Evolutionary conservation across 2,797 vertebrate genomes (phyloP).

Genomic region (Clarias platycephalus): DNA sequence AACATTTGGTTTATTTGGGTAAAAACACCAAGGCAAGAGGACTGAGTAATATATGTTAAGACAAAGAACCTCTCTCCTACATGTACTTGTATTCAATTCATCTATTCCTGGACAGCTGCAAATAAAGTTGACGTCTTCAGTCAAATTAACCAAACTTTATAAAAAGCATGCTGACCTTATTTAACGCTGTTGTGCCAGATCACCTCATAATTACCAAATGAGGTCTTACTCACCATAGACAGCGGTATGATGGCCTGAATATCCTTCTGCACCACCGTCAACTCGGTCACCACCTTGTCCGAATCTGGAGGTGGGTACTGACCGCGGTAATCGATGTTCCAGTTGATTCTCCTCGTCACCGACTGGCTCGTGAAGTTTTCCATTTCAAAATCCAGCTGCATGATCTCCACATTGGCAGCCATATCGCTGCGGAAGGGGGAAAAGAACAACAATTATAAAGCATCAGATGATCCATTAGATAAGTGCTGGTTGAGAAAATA

Average conservation of each 20-base stretch:
- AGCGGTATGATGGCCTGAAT: conserved; percentile 94
- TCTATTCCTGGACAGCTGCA: conserved; percentile 1
- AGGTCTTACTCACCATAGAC: conserved; percentile 84
- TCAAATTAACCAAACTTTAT: background rate
- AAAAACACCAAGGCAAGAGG: conserved; percentile 5
- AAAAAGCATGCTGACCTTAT: background rate
- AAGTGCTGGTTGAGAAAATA: conserved; percentile 32
- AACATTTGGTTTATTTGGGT: background rate
- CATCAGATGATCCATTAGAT: background rate
- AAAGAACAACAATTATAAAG: background rate
- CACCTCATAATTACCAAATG: background rate
- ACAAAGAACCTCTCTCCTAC: background rate
- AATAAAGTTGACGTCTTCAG: background rate
- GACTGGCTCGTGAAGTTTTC: conserved; percentile 99
- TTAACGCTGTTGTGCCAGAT: background rate
- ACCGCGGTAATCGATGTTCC: conserved; percentile 94
- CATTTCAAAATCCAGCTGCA: conserved; percentile 98
- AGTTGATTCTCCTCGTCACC: conserved; percentile 95
- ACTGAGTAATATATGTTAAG: conserved; percentile 8
- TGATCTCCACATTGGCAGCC: conserved; percentile 83
- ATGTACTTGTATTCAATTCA: background rate
- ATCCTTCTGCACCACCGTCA: conserved; percentile 94
- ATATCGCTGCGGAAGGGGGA: conserved; percentile 69
- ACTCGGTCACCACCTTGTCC: conserved; percentile 93
- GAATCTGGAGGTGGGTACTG: conserved; percentile 84